Conservation (phyloP, 2,113 vertebrate species). For the Patagioenas fasciata region DNA sequence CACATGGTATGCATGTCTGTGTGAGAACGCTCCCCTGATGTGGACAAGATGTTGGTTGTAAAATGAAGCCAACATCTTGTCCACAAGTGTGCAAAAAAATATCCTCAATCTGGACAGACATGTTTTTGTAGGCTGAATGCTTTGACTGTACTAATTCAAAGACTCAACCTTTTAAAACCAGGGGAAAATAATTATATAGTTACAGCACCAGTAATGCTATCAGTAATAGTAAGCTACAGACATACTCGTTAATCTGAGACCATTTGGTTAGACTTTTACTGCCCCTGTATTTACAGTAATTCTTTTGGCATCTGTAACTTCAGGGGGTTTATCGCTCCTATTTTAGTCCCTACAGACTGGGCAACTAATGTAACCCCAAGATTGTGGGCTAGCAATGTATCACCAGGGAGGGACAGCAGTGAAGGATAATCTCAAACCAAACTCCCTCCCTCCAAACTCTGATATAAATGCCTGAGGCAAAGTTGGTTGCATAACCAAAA, state of each 20-base stretch:
- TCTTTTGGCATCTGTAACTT: conserved; percentile 26
- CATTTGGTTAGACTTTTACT: conserved; percentile 33
- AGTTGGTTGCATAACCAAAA: neutral
- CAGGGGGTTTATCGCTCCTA: neutral
- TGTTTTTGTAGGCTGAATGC: conserved; percentile 51
- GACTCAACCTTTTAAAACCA: conserved; percentile 43
- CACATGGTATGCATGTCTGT: conserved; percentile 80
- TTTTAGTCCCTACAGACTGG: neutral
- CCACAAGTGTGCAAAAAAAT: conserved; percentile 79
- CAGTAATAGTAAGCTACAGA: conserved; percentile 35
- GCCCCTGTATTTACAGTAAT: conserved; percentile 13
- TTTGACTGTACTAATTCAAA: conserved; percentile 43
- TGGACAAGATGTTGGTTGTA: conserved; percentile 82
- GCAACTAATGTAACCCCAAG: neutral
- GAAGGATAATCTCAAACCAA: neutral
- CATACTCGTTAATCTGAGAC: conserved; percentile 2
- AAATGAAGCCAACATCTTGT: conserved; percentile 81
- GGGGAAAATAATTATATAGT: conserved; percentile 1
- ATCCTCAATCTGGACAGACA: conserved; percentile 33
- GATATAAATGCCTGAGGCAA: neutral
- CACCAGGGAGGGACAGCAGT: neutral
- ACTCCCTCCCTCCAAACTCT: neutral
- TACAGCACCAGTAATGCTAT: neutral
- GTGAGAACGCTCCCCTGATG: conserved; percentile 81
- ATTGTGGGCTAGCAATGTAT: neutral